Evolutionary conservation across 2,113 vertebrate species (phyloP), one percentile per base, ranked within the genome.

Genomic region (Aegotheles bennettii): DNA sequence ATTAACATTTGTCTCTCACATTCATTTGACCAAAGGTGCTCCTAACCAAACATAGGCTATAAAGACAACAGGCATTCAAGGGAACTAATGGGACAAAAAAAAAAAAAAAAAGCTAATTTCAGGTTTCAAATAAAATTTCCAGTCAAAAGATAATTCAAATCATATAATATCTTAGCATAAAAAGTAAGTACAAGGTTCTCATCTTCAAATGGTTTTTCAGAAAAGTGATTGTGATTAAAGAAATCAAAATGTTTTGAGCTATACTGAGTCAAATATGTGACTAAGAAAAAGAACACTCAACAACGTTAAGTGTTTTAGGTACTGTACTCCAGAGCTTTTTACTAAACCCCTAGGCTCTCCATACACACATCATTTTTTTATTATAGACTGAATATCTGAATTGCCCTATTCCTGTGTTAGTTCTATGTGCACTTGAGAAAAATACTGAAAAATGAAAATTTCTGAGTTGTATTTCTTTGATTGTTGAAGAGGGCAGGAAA

Each of bases 361-460:
- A 61, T 2, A 63, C 0, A 53, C 13, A 25, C 6, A 16, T 0
- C 29, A 2, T 3, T 6, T 42, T 89, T 70, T 54, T 42, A 45
- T 35, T 61, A 45, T 4, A 60, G 11, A 50, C 8, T n/a, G 40
- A 90, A 8, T 33, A 75, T 13, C 16, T 11, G 13, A 83, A 70
- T 40, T 38, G 13, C 23, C 17, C 19, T 45, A 48, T 18, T 75
- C 21, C 29, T 29, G 6, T 8, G 65, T 70, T 25, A 87, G 28
- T 70, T 65, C n/a, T 70, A 60, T 2, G 5, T 26, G 51, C 14
- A 36, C n/a, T 71, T 33, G 18, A 81, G 13, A 51, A 95, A 79
- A 90, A 59, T 33, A 70, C 18, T 29, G 16, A 38, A 50, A 84
- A 57, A n/a, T 14, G 1, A 61, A 79, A 60, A 26, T 43, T 75